These are phyloP conservation scores for Heloderma charlesbogerti DNA, from an alignment of 2,113 vertebrate genomes.

Conservation along the genomic window DNA sequence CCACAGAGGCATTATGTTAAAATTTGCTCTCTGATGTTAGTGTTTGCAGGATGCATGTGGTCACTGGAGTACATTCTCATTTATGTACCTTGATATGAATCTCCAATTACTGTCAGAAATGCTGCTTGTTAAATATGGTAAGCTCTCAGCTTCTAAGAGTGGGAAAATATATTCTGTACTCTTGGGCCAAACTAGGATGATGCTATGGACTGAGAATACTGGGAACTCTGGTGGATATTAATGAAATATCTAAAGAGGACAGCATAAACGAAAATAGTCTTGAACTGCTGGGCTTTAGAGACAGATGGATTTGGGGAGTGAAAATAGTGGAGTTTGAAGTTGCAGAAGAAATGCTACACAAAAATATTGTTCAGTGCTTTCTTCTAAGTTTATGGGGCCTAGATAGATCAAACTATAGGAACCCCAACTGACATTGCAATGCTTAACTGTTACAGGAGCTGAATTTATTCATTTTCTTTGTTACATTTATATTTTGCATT, in stretches of 20 bases:
- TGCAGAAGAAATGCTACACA: not conserved
- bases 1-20: constrained; percentile 80
- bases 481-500: too few species aligned
- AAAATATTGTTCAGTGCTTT: not conserved
- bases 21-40: constrained; percentile 82
- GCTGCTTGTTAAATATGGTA: constrained; percentile 80
- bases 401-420: not conserved
- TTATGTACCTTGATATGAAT: constrained; percentile 83
- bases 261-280: constrained; percentile 61
- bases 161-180: constrained; percentile 77
- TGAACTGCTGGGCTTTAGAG: constrained; percentile 68
- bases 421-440: not conserved
- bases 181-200: constrained; percentile 68
- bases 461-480: too few species aligned
- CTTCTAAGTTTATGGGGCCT: not conserved
- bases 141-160: constrained; percentile 73
- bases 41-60: constrained; percentile 75
- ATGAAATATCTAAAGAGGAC: constrained; percentile 77
- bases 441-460: not conserved
- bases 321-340: constrained; percentile 26
- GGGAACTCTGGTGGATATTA: constrained; percentile 76
- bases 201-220: constrained; percentile 65
- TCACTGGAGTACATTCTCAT: constrained; percentile 79
- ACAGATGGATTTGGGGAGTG: constrained; percentile 51
- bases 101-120: constrained; percentile 82